Base-by-base conservation (phyloP, 2,113 vertebrate species). In the Seriola dumerili region DNA sequence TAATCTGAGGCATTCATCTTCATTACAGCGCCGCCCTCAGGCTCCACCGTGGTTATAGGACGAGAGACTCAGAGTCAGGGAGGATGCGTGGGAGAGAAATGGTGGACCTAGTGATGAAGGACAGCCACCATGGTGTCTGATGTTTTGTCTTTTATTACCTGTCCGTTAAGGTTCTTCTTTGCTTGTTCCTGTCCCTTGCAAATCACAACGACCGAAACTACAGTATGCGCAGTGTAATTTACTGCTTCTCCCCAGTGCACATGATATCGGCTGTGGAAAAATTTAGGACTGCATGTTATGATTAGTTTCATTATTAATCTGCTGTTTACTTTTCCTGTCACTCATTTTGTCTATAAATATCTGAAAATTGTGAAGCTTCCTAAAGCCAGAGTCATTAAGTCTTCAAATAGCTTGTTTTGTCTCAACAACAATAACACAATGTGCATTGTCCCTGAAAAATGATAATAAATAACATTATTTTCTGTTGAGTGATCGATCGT, bases 1-100 rank as follows among this genome's bases (percentile, higher is more conserved):
- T 91, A 91, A 92, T 89, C 81, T 85, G 65, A 72, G 54, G 66
- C 78, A 92, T 92, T 88, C 78, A 57, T 92, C 92, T 93, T 90
- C 88, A 92, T 93, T 87, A 88, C 62, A 89, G 88, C 77, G 78
- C 68, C 77, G 34, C 90, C 89, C 82, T 84, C 85, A 68, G 87
- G 84, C 80, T 66, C 71, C 71, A 44, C 55, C 5, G 55, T 38
- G 50, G 67, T 52, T 32, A 70, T 36, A 38, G 29, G 42, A 71
- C 9, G 67, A 69, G 32, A 64, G 64, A 63, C 40, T 34, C 8
- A 14, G 72, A 73, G 48, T 63, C 25, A 23, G 72, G 34, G 72
- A 72, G 78, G 67, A 62, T 62, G 68, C 3, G 29, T 25, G 65
- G 83, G 19, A 59, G 66, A 59, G 70, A 77, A 80, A 71, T 23